Evolutionary conservation across 2,113 vertebrate species (phyloP).

Genomic region (Promerops cafer): DNA sequence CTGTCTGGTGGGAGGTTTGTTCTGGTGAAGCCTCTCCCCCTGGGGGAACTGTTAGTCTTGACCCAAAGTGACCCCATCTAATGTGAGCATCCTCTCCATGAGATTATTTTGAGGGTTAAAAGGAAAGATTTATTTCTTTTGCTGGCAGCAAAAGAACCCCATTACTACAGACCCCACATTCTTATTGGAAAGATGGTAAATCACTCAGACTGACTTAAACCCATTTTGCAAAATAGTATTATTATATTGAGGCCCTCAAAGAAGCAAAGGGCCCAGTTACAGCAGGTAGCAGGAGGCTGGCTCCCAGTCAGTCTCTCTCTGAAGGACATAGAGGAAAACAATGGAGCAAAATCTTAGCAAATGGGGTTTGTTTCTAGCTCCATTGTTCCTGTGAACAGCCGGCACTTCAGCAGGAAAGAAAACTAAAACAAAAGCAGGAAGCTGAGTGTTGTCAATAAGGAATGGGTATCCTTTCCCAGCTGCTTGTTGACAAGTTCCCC

Average conservation of each 20-base stretch:
- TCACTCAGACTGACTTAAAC: neutral
- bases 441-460: neutral
- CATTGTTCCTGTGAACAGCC: conserved; percentile 5
- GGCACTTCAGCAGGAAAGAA: conserved; percentile 29
- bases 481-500: conserved; percentile 29
- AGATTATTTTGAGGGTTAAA: neutral
- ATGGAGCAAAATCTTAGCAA: neutral
- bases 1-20: neutral
- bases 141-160: too few relatives aligned
- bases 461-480: conserved; percentile 38
- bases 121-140: neutral
- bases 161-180: neutral
- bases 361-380: neutral
- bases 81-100: neutral
- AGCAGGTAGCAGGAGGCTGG: neutral
- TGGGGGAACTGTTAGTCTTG: neutral
- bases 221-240: neutral
- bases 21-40: neutral
- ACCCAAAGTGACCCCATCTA: neutral
- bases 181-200: neutral
- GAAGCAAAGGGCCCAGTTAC: neutral
- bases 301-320: neutral
- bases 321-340: neutral
- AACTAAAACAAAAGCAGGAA: conserved; percentile 60
- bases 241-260: neutral